Conservation (phyloP, 2,888 invertebrate species). For the Pediacus dermestoides region DNA sequence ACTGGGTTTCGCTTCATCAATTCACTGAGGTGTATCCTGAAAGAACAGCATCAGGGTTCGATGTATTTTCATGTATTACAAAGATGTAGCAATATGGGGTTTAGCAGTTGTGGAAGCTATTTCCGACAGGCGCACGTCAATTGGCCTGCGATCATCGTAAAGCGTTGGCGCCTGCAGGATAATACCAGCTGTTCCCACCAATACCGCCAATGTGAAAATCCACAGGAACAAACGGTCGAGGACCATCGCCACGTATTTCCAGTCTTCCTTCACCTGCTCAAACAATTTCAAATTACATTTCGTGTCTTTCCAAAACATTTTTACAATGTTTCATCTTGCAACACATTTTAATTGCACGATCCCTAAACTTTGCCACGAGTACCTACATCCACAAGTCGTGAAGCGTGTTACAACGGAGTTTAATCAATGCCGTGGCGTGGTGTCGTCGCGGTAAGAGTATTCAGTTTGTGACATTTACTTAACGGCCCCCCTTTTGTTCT, state of each 20-base stretch:
- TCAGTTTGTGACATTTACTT: constrained; percentile 1
- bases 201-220: constrained; percentile 94
- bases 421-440: too few species aligned
- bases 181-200: constrained; percentile 91
- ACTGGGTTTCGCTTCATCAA: too few species aligned
- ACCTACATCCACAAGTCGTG: too few species aligned
- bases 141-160: constrained; percentile 86
- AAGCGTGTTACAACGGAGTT: too few species aligned
- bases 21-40: too few species aligned
- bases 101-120: constrained; percentile 86
- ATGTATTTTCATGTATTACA: too few species aligned
- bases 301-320: too few species aligned
- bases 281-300: constrained; percentile 3
- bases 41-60: too few species aligned
- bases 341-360: too few species aligned
- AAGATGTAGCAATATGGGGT: constrained; percentile 60
- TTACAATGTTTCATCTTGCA: too few species aligned
- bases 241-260: constrained; percentile 99
- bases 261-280: constrained; percentile 87
- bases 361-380: too few species aligned
- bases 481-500: constrained; percentile 3
- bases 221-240: constrained; percentile 93
- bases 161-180: constrained; percentile 92
- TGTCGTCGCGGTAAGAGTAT: too few species aligned
- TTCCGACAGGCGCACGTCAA: constrained; percentile 84